Evolutionary conservation across 2,113 vertebrate genomes (phyloP), one percentile per base, ranked within the genome.

Genomic region (Pedetes capensis): DNA sequence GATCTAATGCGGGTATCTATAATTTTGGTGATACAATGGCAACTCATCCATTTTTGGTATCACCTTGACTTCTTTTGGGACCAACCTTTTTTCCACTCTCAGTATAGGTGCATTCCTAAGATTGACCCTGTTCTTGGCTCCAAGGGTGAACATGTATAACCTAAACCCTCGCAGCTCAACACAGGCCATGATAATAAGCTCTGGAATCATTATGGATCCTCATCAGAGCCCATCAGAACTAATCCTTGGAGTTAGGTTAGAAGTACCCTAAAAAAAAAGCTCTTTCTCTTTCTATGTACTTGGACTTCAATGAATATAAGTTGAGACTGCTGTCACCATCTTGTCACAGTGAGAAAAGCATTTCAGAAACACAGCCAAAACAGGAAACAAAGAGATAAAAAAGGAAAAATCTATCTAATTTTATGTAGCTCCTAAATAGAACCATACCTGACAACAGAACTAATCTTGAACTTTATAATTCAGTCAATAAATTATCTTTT

Each of bases 301-400:
- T 68, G 17, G 32, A 84, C 32, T 29, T 49, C 5, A 84, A 55
- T n/a, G 34, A 49, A 63, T 47, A 2, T n/a, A 82, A 39, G 34
- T 37, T 81, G 29, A 57, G 53, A 87, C 7, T 84, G 8, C 23
- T 55, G 47, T 14, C 68, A 27, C n/a, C 8, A 5, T 53, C 10
- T 64, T 55, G 37, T 55, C 57, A 79, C 20, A 57, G n/a, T 39
- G 42, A 95, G 32, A 47, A 34, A 80, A 95, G 12, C 23, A 20
- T 86, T 86, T 95, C 68, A 91, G 78, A 93, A 92, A 74, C 34
- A 53, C 3, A 74, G 34, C 6, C 14, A 72, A 81, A 83, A 79
- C 18, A 93, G 11, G 57, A 94, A 75, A 17, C 18, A 53, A 87
- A 89, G 55, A 90, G 37, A 89, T 61, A 10, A 23, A 53, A 55